Evolutionary conservation across 2,797 vertebrate species (phyloP).

Genomic region (Pteropus rufus): DNA sequence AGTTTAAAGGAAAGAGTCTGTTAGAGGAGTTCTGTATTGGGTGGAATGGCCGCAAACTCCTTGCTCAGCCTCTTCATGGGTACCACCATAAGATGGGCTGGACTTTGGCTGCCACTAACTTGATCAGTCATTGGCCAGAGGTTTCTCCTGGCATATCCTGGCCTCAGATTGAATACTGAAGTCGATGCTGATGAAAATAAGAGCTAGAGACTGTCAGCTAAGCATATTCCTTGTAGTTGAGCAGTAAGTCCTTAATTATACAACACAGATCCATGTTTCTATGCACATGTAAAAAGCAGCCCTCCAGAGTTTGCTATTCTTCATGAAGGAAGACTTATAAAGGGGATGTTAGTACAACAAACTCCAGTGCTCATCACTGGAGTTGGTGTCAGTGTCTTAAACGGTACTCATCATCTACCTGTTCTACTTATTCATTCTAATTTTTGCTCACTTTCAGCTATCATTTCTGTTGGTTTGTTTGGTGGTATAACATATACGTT

Average conservation of each 20-base stretch:
- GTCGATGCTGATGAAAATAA: neutral
- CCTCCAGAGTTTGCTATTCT: neutral
- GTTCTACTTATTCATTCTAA: neutral
- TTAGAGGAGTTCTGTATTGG: neutral
- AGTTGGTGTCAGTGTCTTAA: neutral
- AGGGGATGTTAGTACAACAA: neutral
- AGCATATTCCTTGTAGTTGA: neutral
- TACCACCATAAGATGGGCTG: neutral
- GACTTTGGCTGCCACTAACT: neutral
- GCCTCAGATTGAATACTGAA: neutral
- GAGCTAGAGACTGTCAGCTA: neutral
- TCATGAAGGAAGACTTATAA: neutral
- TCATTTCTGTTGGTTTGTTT: neutral
- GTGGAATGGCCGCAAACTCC: neutral
- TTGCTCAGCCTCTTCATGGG: too few relatives aligned
- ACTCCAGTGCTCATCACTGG: neutral
- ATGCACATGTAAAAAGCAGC: neutral
- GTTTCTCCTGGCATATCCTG: neutral
- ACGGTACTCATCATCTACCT: neutral
- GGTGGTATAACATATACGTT: neutral
- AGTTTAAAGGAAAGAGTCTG: neutral
- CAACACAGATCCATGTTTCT: neutral
- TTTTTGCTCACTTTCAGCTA: neutral
- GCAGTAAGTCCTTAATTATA: neutral
- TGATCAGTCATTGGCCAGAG: neutral